Evolutionary conservation across 2,888 invertebrate genomes (phyloP), one percentile per base, ranked within the genome.

Genomic region (Hydroisotoma schaefferi): DNA sequence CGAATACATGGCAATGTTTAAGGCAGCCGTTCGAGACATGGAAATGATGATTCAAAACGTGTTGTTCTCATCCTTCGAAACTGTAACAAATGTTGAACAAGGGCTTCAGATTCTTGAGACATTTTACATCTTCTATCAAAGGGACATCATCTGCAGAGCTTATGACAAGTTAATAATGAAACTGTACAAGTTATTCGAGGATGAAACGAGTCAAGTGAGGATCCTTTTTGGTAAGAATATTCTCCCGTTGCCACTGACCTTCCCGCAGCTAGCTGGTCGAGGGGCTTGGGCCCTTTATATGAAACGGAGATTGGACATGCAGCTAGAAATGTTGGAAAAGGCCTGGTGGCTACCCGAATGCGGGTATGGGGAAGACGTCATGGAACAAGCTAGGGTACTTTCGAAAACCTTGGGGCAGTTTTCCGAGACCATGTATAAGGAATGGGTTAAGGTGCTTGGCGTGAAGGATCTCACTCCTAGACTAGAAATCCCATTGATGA

Each of bases 31-130:
- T 22, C 79, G 80, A 55, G 80, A 80, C 57, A 73, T 84, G 55
- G 83, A 88, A 66, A 82, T 89, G 68, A 87, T 89, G 69, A 84
- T 92, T 69, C 89, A 91, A 76, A 91, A 92, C 74, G 80, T 92
- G 6, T 85, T 90, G 40, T 84, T 85, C 48, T 83, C 85, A 0
- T 86, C 88, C 0, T 93, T 93, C 75, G 85, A 87, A 68, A 83
- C 85, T 6, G 83, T 90, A 6, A 86, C 85, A 54, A 88, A 88
- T 69, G 84, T 91, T 0, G 88, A 89, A 71, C 89, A 91, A 73
- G 89, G 87, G 0, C 81, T 94, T 8, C 85, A 89, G 63, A 82
- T 87, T 1, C 78, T 94, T 4, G 87, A 84, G 70, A 84, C 87
- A 0, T 83, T 91, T 72, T 83, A 87, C 74, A 88, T 87, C 75